Conservation (phyloP, 2,888 invertebrate genomes). For the Sabatieria punctata region DNA sequence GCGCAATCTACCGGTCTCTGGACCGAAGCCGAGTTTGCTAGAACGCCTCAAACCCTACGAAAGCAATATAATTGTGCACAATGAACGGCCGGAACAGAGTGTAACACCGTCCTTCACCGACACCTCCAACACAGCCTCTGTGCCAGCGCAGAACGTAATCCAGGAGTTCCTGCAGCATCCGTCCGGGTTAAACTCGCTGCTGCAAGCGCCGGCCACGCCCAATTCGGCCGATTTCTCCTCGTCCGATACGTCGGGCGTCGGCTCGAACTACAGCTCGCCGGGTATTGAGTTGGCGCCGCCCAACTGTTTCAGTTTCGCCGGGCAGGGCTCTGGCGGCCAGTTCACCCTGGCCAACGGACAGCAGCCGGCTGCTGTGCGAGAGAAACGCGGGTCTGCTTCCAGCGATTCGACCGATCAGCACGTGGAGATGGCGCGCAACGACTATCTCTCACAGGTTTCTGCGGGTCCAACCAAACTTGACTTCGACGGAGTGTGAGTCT, state of each 20-base stretch:
- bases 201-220: neutral
- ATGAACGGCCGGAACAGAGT: no score
- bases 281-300: conserved; percentile 1
- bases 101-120: neutral
- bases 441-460: no score
- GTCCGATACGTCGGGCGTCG: conserved; percentile 3
- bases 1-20: conserved; percentile 74
- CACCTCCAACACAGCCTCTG: neutral
- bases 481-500: no score
- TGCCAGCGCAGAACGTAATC: neutral
- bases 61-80: conserved; percentile 24
- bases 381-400: neutral
- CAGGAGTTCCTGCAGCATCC: neutral
- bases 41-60: conserved; percentile 58
- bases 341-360: neutral
- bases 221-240: neutral
- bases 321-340: neutral
- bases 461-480: no score
- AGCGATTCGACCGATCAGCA: no score
- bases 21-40: conserved; percentile 75
- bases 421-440: no score
- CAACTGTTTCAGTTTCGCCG: neutral
- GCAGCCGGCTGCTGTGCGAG: neutral
- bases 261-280: conserved; percentile 8
- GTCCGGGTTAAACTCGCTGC: neutral